These are phyloP conservation scores for Pollachius pollachius DNA, from an alignment of 2,113 vertebrate genomes.

Conservation along the genomic window DNA sequence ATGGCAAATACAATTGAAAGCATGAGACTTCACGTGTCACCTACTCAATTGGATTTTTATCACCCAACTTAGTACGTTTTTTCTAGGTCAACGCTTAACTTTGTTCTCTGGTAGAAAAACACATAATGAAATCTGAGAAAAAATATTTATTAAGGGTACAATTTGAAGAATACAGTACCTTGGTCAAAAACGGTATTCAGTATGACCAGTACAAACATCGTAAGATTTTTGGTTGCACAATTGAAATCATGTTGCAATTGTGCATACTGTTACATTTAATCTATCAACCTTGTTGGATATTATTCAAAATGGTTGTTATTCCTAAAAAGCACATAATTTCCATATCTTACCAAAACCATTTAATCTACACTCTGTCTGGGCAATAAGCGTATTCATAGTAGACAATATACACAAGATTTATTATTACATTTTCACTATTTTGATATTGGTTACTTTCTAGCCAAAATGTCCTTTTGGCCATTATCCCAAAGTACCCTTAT, in stretches of 20 bases:
- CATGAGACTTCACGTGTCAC: constrained; percentile 11
- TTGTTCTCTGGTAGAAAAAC: constrained; percentile 5
- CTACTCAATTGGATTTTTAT: constrained; percentile 26
- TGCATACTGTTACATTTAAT: not conserved
- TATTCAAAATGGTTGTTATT: not conserved
- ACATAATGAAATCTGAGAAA: constrained; percentile 47
- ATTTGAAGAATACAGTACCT: constrained; percentile 15
- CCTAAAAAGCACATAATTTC: not conserved
- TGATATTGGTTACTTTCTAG: not conserved
- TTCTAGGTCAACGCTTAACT: constrained; percentile 39
- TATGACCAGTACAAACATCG: constrained; percentile 1
- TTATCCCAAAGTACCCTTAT: not conserved
- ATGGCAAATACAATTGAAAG: constrained; percentile 45
- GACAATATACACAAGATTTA: too few relatives aligned
- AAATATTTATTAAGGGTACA: constrained; percentile 52
- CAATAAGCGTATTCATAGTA: too few relatives aligned
- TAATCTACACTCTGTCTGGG: too few relatives aligned
- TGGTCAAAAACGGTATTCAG: too few relatives aligned
- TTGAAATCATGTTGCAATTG: not conserved
- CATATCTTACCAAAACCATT: too few relatives aligned
- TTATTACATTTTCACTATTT: too few relatives aligned
- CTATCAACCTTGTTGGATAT: not conserved
- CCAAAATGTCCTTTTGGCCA: not conserved
- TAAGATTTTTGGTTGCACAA: not conserved
- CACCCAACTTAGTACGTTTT: constrained; percentile 6